Evolutionary conservation across 2,797 vertebrate genomes (phyloP), one percentile per base, ranked within the genome.

Genomic region (Lacerta agilis): DNA sequence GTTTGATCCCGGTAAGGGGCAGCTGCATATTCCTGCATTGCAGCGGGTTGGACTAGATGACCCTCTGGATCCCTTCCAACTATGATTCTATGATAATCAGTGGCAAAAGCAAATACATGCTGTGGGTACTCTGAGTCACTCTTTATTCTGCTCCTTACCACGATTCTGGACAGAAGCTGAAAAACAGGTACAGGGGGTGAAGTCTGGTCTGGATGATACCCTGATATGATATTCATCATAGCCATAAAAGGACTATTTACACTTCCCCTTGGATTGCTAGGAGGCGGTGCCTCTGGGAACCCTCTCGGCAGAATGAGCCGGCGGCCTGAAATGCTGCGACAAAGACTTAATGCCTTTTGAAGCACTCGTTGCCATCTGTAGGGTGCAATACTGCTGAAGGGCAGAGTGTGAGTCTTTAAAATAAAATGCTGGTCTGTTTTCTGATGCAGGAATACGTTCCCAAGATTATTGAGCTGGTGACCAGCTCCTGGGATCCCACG

Each of bases 391-490:
- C n/a, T 71, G 11, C 13, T 41, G 61, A 82, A 66, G 61, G 25
- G 25, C 25, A 82, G 36, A 13, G 27, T 82, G 8, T 5, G 20
- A 1, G 20, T 58, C 1, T 27, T 67, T 61, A 13, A 66, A 64
- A 66, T 66, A 41, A 76, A 36, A 89, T 8, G 7, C 23, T 69
- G 38, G 33, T 77, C 9, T 82, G 25, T 38, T 41, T 45, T 66
- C 9, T 0, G 55, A 2, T 27, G 0, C 88, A 96, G 96, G 96
- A 96, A 49, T 94, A 93, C 3, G 82, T 92, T 66, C 89, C 95
- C 88, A 94, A 91, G 82, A 90, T 95, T 0, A 71, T 93, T 55
- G 95, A 95, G 17, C 90, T 94, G 69, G 86, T 95, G 55, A 91
- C 90, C 2, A 92, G 83, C 27, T 69, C 88, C 71, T 94, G 94